Percentiles rank a stretch among this genome's conserved stretches.
phyloP scores from a whole-genome alignment of 2,797 vertebrate genomes.

The Spea hammondii region DNA sequence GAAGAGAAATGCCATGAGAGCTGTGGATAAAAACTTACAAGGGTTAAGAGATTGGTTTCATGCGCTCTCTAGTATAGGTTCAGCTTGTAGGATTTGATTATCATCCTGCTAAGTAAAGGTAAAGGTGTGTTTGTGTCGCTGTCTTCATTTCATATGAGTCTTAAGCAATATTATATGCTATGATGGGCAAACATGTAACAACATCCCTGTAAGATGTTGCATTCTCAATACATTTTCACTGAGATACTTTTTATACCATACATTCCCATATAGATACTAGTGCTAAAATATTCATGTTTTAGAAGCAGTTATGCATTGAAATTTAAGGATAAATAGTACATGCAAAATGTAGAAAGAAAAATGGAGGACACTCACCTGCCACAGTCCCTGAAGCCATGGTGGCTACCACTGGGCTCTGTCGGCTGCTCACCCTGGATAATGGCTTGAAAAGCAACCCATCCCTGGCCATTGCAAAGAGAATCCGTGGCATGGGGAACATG shows the following conservation, averaged over 20 bases:
- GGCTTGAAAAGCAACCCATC: conserved; percentile 82
- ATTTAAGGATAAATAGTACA: background rate
- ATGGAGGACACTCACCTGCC: conserved; percentile 69
- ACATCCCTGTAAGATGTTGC: too few relatives aligned
- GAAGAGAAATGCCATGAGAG: conserved; percentile 81
- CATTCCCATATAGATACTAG: too few relatives aligned
- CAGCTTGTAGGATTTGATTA: too few relatives aligned
- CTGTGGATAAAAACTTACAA: conserved; percentile 54
- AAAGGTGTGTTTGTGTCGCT: too few relatives aligned
- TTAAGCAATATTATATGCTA: too few relatives aligned
- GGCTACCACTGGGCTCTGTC: conserved; percentile 79
- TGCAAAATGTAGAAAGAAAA: background rate
- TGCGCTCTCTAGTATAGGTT: too few relatives aligned
- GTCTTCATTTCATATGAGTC: too few relatives aligned
- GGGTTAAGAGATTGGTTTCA: background rate
- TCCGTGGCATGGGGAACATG: conserved; percentile 87
- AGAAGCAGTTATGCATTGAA: background rate
- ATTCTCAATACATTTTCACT: too few relatives aligned
- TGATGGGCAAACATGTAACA: too few relatives aligned
- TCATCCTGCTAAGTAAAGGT: too few relatives aligned
- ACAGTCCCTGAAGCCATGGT: conserved; percentile 75
- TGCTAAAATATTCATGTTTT: background rate
- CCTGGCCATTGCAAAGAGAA: conserved; percentile 85
- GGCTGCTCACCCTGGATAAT: conserved; percentile 71
- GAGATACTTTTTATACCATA: too few relatives aligned